phyloP scores from a whole-genome alignment of 1,140 invertebrate genomes.

The Diorhabda elongata region DNA sequence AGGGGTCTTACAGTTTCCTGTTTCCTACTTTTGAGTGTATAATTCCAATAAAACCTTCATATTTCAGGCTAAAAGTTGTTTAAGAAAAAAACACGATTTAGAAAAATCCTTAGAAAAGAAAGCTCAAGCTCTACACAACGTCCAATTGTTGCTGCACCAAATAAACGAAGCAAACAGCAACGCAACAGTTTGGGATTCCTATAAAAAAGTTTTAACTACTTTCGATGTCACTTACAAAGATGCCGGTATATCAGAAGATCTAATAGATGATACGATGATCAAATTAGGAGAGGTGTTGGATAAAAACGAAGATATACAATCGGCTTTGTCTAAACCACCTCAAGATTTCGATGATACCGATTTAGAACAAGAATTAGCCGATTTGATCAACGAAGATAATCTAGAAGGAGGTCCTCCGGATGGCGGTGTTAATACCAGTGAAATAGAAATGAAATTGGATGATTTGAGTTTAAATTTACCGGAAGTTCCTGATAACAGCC shows the following conservation, averaged over 20 bases:
- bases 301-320: conserved; percentile 46
- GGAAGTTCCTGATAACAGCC: conserved; percentile 28
- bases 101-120: conserved; percentile 47
- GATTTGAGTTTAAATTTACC: conserved; percentile 33
- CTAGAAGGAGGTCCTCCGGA: conserved; percentile 22
- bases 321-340: conserved; percentile 37
- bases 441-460: conserved; percentile 31
- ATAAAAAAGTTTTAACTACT: conserved; percentile 45
- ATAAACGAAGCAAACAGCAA: conserved; percentile 46
- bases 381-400: conserved; percentile 35
- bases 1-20: background rate
- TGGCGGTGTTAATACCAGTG: conserved; percentile 25
- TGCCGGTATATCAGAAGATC: conserved; percentile 45
- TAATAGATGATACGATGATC: conserved; percentile 47
- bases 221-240: conserved; percentile 45
- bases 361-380: conserved; percentile 46
- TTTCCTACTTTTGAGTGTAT: too few relatives aligned
- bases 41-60: background rate
- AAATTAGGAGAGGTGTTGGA: conserved; percentile 48
- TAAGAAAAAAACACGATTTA: conserved; percentile 47
- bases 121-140: conserved; percentile 45
- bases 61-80: conserved; percentile 45
- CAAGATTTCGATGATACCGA: conserved; percentile 36
- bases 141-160: conserved; percentile 44
- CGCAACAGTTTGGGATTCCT: conserved; percentile 45